Evolutionary conservation across 2,888 invertebrate genomes (phyloP), one percentile per base, ranked within the genome.

Genomic region (Ferrisia virgata): DNA sequence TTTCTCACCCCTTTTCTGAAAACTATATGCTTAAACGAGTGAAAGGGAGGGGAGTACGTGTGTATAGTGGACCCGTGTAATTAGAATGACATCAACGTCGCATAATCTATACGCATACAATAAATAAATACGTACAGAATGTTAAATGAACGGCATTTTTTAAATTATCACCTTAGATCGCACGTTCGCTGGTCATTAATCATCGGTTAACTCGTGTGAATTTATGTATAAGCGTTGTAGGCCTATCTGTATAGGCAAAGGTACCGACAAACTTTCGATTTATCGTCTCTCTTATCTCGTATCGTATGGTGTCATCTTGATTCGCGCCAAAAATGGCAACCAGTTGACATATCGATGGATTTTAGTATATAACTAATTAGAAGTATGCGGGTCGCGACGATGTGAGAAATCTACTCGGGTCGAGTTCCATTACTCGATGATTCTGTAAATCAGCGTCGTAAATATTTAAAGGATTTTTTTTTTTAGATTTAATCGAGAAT

Each of bases 181-280:
- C 58, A 64, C 58, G 58, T 64, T n/a, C 58, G 58, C 28, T 11
- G n/a, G 58, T 64, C 58, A 64, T 64, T 64, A 64, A 64, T 64
- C 58, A 64, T 18, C 18, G 5, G 47, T 47, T 18, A 47, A n/a
- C 18, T n/a, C 47, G 47, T 47, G 47, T 47, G 47, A 47, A 47
- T 43, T 15, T 43, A 15, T 15, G 15, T 13, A 43, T 47, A n/a
- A n/a, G n/a, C n/a, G n/a, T n/a, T n/a, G n/a, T n/a, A n/a, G n/a
- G n/a, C n/a, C n/a, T n/a, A n/a, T n/a, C n/a, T n/a, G n/a, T n/a
- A n/a, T n/a, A n/a, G n/a, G n/a, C n/a, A n/a, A n/a, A n/a, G n/a
- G n/a, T n/a, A n/a, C n/a, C n/a, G n/a, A n/a, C n/a, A n/a, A n/a
- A 47, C 47, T 47, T 47, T 47, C 47, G 47, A 47, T 47, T 47